A percentile compares a stretch with the other conserved stretches of the same genome.
Conservation (phyloP, 2,797 vertebrate genomes). For the Chelon auratus region DNA sequence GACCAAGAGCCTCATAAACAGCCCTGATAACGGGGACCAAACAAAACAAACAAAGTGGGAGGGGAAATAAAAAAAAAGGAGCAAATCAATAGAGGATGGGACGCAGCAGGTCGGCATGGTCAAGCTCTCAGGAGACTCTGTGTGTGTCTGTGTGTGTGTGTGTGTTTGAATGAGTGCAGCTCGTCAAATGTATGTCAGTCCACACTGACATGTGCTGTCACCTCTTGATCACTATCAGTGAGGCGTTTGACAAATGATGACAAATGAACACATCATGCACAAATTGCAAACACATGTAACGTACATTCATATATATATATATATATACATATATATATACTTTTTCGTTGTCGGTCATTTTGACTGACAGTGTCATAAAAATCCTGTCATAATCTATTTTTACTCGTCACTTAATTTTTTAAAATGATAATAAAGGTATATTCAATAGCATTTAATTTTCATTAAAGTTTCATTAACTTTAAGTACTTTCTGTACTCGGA, state of each 20-base stretch:
- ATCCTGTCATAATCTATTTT: too few relatives aligned
- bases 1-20: constrained; percentile 42
- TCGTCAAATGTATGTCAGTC: constrained; percentile 29
- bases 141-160: constrained; percentile 25
- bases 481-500: too few relatives aligned
- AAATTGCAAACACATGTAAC: background rate
- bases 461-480: too few relatives aligned
- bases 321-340: too few relatives aligned
- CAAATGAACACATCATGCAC: background rate
- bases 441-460: too few relatives aligned
- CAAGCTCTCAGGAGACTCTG: constrained; percentile 4
- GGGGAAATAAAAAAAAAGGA: constrained; percentile 1
- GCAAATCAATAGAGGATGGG: constrained; percentile 55
- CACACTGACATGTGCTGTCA: constrained; percentile 16
- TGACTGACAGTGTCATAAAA: too few relatives aligned
- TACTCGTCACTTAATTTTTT: too few relatives aligned
- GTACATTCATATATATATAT: too few relatives aligned
- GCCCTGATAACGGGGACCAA: constrained; percentile 29
- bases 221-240: constrained; percentile 9
- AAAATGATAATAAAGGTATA: too few relatives aligned
- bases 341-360: too few relatives aligned
- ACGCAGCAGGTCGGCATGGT: constrained; percentile 40
- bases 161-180: background rate
- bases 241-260: constrained; percentile 20
- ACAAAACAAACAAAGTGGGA: constrained; percentile 44